Evolutionary conservation across 1,140 invertebrate species (phyloP), one percentile per base, ranked within the genome.

Genomic region (Temnothorax curvispinosus): DNA sequence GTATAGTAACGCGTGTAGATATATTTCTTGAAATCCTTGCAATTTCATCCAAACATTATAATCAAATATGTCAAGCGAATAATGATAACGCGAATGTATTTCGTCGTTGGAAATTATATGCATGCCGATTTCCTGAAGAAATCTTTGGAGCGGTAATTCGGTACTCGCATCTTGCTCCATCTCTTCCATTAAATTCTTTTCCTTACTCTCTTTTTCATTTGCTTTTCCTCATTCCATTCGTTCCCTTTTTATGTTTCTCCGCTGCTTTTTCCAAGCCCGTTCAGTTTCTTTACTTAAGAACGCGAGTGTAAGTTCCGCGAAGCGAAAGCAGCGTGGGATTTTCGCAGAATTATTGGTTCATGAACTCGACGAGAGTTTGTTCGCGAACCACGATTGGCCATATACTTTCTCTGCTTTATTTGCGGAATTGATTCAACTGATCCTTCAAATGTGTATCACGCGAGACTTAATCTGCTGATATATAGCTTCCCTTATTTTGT

Each of bases 301-400:
- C 32, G 78, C 72, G 54, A 87, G 64, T 47, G 44, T 72, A 82
- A 86, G 64, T 86, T 81, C 44, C 58, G 56, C 38, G 47, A 50
- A 50, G 76, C 65, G 87, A 89, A 87, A 88, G 75, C 76, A 67
- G 64, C 65, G 87, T 78, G 76, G 80, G 87, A 89, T 91, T 91
- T 87, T 89, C 87, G 81, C 41, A 62, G 69, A 90, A 91, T 90
- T 90, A 91, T 91, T 91, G 90, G 75, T 91, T 91, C 87, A 90
- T 65, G 87, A 91, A 78, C 72, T 74, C 64, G 44, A n/a, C 38
- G 38, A 54, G 54, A 74, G 54, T 75, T 84, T 38, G 80, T 38
- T 84, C 80, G 52, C n/a, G 41, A 32, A 32, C n/a, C 21, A 38
- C 65, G 18, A 69, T 74, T 77, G 77, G n/a, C 11, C 27, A 8